phyloP scores from a whole-genome alignment of 2,797 vertebrate genomes.

The Sylvia borin region DNA sequence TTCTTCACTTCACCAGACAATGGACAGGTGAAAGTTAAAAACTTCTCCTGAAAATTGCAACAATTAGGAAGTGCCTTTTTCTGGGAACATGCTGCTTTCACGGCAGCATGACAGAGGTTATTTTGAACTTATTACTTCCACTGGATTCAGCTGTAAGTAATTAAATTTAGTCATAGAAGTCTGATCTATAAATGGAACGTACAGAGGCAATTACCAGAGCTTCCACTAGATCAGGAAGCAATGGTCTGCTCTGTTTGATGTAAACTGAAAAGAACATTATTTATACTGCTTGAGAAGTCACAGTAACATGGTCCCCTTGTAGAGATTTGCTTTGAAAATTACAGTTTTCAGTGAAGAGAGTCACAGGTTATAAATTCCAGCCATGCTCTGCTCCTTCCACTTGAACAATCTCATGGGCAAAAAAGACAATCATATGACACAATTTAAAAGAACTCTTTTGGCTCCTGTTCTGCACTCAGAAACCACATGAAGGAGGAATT shows the following conservation, averaged over 20 bases:
- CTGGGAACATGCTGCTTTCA: constrained; percentile 27
- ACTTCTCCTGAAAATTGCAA: not conserved
- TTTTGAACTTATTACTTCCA: constrained; percentile 59
- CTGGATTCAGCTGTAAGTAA: constrained; percentile 75
- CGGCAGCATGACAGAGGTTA: constrained; percentile 50
- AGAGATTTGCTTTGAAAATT: constrained; percentile 49
- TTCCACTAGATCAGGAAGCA: constrained; percentile 74
- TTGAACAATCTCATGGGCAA: not conserved
- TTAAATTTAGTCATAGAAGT: constrained; percentile 71
- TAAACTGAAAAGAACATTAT: constrained; percentile 76
- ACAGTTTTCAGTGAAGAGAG: not conserved
- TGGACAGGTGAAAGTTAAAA: not conserved
- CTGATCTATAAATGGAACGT: constrained; percentile 83
- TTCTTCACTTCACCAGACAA: not conserved
- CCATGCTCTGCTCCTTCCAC: not conserved
- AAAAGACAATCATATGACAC: not conserved
- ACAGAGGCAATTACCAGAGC: constrained; percentile 82
- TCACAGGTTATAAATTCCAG: not conserved
- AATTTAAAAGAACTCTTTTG: not conserved
- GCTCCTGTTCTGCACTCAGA: not conserved
- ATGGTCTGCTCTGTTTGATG: constrained; percentile 68
- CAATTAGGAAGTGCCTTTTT: not conserved
- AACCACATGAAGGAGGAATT: not conserved
- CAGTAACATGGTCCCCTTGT: constrained; percentile 5
- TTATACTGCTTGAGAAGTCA: constrained; percentile 59